These are phyloP conservation scores for Typhlichthys eigenmanni DNA, from an alignment of 2,797 vertebrate genomes.

Conservation along the genomic window DNA sequence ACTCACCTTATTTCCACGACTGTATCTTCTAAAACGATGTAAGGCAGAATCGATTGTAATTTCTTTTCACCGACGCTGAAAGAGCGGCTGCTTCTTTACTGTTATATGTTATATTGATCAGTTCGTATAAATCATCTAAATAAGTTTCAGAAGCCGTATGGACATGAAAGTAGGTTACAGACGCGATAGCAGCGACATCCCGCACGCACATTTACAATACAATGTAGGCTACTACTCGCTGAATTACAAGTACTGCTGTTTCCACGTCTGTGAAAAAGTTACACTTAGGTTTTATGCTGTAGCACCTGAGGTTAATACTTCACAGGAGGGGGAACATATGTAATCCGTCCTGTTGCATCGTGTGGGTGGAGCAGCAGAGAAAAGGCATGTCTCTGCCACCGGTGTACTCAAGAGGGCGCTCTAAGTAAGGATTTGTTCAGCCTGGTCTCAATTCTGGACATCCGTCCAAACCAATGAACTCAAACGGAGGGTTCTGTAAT, in stretches of 20 bases:
- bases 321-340: slow-evolving; percentile 20
- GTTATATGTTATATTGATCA: slow-evolving; percentile 11
- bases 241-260: not conserved
- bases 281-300: not conserved
- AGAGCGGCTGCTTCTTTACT: slow-evolving; percentile 20
- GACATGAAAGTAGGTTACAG: slow-evolving; percentile 9
- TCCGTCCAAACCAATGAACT: too few species aligned
- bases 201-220: not conserved
- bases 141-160: not conserved
- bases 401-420: slow-evolving; percentile 6
- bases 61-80: slow-evolving; percentile 22
- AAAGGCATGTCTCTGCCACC: not conserved
- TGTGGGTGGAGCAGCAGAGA: slow-evolving; percentile 55
- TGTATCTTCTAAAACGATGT: slow-evolving; percentile 8
- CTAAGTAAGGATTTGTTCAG: not conserved
- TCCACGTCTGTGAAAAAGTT: not conserved
- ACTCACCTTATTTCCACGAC: slow-evolving; percentile 47
- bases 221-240: not conserved
- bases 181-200: not conserved
- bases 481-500: too few species aligned
- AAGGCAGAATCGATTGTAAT: slow-evolving; percentile 17
- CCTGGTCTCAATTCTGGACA: not conserved
- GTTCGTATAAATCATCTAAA: slow-evolving; percentile 24
- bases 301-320: slow-evolving; percentile 5
- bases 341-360: slow-evolving; percentile 45